phyloP scores from a whole-genome alignment of 2,888 invertebrate species.

The Lasioglossum malachurum region DNA sequence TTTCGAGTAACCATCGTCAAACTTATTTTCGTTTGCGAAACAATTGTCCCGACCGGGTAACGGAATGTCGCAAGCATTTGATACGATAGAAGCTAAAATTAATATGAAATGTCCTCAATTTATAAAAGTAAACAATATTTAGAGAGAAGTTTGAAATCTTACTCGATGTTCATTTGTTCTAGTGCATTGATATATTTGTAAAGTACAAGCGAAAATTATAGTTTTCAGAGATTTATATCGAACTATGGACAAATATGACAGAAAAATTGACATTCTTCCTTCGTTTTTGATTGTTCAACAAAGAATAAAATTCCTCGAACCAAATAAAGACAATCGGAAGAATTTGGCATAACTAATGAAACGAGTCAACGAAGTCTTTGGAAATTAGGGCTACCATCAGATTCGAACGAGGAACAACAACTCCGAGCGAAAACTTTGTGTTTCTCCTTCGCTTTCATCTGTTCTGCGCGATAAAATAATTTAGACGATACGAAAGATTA shows the following conservation, averaged over 20 bases:
- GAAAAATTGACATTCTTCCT: neutral
- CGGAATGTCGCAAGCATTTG: neutral
- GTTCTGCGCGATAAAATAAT: neutral
- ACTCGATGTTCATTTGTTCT: neutral
- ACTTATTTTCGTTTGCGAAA: neutral
- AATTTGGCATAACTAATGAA: neutral
- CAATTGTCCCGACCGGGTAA: neutral
- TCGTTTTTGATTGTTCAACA: neutral
- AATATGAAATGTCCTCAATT: neutral
- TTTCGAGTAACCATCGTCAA: neutral
- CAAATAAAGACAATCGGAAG: neutral
- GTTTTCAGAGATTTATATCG: neutral
- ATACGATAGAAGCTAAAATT: neutral
- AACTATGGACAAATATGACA: neutral
- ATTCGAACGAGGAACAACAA: constrained; percentile 1
- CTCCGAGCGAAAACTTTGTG: neutral
- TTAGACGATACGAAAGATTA: constrained; percentile 6
- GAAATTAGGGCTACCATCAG: neutral
- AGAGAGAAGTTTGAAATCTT: neutral
- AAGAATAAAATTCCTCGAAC: neutral
- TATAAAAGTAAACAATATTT: too few relatives aligned
- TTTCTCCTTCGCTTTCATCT: neutral
- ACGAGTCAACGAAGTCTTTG: neutral
- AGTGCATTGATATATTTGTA: neutral
- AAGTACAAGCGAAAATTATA: neutral